These are phyloP conservation scores for Galerucella nymphaeae DNA, from an alignment of 2,888 invertebrate genomes.

Conservation along the genomic window DNA sequence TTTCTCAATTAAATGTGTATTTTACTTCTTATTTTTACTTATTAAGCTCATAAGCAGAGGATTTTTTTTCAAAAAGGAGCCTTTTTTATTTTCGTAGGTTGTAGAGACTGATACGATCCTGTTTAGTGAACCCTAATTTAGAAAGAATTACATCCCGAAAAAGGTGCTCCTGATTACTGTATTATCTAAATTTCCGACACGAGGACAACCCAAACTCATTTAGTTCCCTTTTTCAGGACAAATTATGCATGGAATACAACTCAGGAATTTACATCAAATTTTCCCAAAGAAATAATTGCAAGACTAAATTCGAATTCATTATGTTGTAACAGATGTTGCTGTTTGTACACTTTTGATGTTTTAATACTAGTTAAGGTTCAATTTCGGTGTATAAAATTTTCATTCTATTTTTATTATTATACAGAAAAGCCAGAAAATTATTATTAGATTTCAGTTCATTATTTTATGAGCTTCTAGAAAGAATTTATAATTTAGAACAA, in stretches of 20 bases:
- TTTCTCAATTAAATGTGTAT: not conserved
- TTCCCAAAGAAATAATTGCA: constrained; percentile 21
- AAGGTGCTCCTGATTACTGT: constrained; percentile 36
- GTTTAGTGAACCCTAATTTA: constrained; percentile 37
- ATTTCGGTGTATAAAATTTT: too few relatives aligned
- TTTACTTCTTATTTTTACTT: not conserved
- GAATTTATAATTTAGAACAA: too few relatives aligned
- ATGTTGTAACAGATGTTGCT: constrained; percentile 2
- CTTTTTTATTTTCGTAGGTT: not conserved
- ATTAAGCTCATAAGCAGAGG: too few relatives aligned
- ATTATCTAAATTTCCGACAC: constrained; percentile 34
- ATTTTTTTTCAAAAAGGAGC: too few relatives aligned
- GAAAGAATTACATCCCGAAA: constrained; percentile 35
- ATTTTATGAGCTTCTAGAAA: too few relatives aligned
- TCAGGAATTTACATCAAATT: constrained; percentile 19
- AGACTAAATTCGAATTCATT: constrained; percentile 15
- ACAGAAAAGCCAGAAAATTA: too few relatives aligned
- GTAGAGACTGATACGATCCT: not conserved
- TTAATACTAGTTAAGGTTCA: not conserved
- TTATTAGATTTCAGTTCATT: too few relatives aligned
- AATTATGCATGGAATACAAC: constrained; percentile 28
- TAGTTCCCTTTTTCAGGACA: constrained; percentile 27
- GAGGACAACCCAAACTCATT: constrained; percentile 28
- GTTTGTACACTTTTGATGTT: constrained; percentile 3
- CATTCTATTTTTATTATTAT: too few relatives aligned